Evolutionary conservation across 2,797 vertebrate species (phyloP), one percentile per base, ranked within the genome.

Genomic region (Tympanoctomys barrerae): DNA sequence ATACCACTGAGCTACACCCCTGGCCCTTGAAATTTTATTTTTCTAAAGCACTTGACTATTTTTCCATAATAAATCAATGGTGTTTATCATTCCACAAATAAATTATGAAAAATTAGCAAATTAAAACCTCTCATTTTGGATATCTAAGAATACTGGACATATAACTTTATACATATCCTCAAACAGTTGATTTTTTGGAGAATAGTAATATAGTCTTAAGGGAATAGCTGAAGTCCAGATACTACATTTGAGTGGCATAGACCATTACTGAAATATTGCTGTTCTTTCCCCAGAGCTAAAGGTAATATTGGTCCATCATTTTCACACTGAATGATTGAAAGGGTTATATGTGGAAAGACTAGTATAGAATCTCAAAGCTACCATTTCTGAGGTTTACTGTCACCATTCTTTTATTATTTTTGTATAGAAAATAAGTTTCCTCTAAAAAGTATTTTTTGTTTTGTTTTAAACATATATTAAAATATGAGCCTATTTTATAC

Each of bases 331-430:
- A 5, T 84, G 31, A 22, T 93, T 93, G 79, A 87, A 93, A 80
- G 49, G 46, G 42, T 57, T 62, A 78, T 92, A 42, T 62, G 81
- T 26, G 57, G 16, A 36, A 62, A 87, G 4, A 70, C 26, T 49
- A 78, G 18, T 79, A 21, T 92, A 77, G 81, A 95, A 36, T 10
- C 54, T 73, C 42, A 94, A 95, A 85, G 66, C 12, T 81, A 59
- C 4, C 68, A 90, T 79, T 66, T 93, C 31, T 83, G 10, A 92
- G 87, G 54, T 78, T 83, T 87, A 93, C 36, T 85, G n/a, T 52
- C n/a, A 33, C 73, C 26, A 36, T 94, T 75, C 31, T 87, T 77
- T 88, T 93, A 57, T 70, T 89, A 39, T 90, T 84, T 93, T 90
- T 80, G 10, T 91, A 78, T 39, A 83, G 33, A 91, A 88, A 95